Conservation (phyloP, 2,888 invertebrate genomes). For the Suillia variegata region DNA sequence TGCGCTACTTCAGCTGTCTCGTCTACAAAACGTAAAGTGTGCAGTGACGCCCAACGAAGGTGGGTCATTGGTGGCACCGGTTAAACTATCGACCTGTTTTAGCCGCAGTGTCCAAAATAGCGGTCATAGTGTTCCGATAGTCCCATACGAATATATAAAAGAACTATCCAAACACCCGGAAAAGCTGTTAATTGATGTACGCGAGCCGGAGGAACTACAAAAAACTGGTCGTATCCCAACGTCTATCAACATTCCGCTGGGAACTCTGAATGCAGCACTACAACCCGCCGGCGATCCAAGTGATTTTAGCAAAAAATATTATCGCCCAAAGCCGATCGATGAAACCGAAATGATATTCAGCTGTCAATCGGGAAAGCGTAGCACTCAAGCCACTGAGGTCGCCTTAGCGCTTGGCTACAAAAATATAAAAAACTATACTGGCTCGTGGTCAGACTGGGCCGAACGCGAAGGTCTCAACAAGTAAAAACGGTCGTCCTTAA, state of each 20-base stretch:
- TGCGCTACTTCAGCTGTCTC: too few species aligned
- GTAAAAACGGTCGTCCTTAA: too few species aligned
- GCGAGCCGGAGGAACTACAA: slow-evolving; percentile 73
- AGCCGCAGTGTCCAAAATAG: too few species aligned
- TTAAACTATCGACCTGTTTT: too few species aligned
- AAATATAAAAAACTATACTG: slow-evolving; percentile 53
- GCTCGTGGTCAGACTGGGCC: slow-evolving; percentile 59
- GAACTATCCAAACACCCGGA: slow-evolving; percentile 61
- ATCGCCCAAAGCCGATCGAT: slow-evolving; percentile 66
- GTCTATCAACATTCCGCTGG: slow-evolving; percentile 78
- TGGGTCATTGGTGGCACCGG: too few species aligned
- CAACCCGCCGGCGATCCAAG: slow-evolving; percentile 39
- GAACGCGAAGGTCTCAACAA: slow-evolving; percentile 50
- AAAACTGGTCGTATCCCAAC: slow-evolving; percentile 75
- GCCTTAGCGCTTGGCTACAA: slow-evolving; percentile 49
- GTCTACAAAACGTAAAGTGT: too few species aligned
- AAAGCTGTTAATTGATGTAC: slow-evolving; percentile 74
- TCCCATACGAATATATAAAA: slow-evolving; percentile 59
- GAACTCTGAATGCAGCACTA: slow-evolving; percentile 39
- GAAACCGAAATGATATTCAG: slow-evolving; percentile 70
- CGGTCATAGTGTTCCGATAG: slow-evolving; percentile 19
- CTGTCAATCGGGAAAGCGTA: slow-evolving; percentile 71
- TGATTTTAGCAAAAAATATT: slow-evolving; percentile 66
- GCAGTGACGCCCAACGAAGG: too few species aligned
- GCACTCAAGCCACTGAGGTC: slow-evolving; percentile 67